Conservation (phyloP, 2,888 invertebrate species). For the Ganaspis brasiliensis region DNA sequence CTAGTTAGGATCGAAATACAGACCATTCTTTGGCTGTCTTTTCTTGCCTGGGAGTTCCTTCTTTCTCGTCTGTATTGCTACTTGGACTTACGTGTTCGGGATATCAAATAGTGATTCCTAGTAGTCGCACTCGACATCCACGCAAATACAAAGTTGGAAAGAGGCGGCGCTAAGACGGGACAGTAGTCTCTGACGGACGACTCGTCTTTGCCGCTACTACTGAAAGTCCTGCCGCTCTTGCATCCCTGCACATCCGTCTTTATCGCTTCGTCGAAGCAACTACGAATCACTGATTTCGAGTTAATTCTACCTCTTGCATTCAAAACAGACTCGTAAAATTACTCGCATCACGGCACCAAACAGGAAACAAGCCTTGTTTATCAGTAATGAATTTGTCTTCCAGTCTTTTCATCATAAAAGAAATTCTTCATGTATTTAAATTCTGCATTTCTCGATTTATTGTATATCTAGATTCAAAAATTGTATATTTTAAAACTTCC, state of each 20-base stretch:
- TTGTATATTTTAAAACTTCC: no score
- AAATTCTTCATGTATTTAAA: no score
- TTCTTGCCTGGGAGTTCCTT: conserved; percentile 20
- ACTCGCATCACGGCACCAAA: background rate
- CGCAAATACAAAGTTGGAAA: conserved; percentile 63
- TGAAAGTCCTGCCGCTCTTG: conserved; percentile 24
- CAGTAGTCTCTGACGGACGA: conserved; percentile 71
- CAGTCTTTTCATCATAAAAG: no score
- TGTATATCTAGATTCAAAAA: no score
- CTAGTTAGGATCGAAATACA: background rate
- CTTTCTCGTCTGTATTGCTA: conserved; percentile 40
- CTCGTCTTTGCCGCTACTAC: conserved; percentile 47
- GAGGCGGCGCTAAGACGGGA: conserved; percentile 48
- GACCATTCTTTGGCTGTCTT: conserved; percentile 18
- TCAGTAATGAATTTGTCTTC: no score
- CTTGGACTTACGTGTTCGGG: conserved; percentile 69
- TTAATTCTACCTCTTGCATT: conserved; percentile 12
- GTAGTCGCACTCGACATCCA: conserved; percentile 65
- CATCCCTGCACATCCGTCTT: conserved; percentile 24
- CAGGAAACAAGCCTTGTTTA: no score
- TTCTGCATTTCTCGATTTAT: no score
- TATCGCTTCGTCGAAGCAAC: conserved; percentile 14
- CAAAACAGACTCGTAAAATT: background rate
- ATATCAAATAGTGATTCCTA: conserved; percentile 72
- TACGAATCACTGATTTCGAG: conserved; percentile 18